Evolutionary conservation across 2,113 vertebrate species (phyloP), one percentile per base, ranked within the genome.

Genomic region (Centropus bengalensis): DNA sequence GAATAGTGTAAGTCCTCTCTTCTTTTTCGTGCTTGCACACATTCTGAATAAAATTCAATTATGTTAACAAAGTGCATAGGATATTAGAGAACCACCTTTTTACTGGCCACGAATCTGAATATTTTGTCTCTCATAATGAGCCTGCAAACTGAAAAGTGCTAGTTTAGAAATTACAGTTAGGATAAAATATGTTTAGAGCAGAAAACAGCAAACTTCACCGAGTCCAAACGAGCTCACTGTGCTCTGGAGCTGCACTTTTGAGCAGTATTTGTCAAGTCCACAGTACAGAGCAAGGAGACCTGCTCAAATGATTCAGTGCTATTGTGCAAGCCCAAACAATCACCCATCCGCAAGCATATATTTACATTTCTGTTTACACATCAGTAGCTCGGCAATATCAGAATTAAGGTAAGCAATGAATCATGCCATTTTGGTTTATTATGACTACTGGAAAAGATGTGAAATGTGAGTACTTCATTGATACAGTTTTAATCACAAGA

Each of bases 291-390:
- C 78, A 67, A 86, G 88, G 94, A 95, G 94, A 68, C 71, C 95
- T 95, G 81, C 80, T 94, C 60, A 26, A 47, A 30, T 93, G 83
- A 92, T 58, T 94, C 91, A 70, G 44, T 42, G 6, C 68, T 90
- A 70, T 63, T 93, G 93, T 92, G 78, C 74, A 94, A 96, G 82
- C 56, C 77, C 68, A 67, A 91, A 89, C 82, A 86, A 94, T 89
- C 30, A 44, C 64, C 78, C 55, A 24, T 2, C 85, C 59, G 16
- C 60, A 27, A 67, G 58, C 19, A 64, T 15, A 8, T 58, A 68
- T 86, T 94, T 93, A 88, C 79, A 88, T 45, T 77, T 68, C 85
- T 93, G 73, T 94, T 91, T 85, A 83, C 40, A 86, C 66, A 62
- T 12, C 91, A 79, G 83, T 56, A 92, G 62, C 91, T 62, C 75